Percentiles rank a stretch among this genome's conserved stretches.
phyloP scores from a whole-genome alignment of 2,797 vertebrate genomes.

The Enteromius trimaculatus region DNA sequence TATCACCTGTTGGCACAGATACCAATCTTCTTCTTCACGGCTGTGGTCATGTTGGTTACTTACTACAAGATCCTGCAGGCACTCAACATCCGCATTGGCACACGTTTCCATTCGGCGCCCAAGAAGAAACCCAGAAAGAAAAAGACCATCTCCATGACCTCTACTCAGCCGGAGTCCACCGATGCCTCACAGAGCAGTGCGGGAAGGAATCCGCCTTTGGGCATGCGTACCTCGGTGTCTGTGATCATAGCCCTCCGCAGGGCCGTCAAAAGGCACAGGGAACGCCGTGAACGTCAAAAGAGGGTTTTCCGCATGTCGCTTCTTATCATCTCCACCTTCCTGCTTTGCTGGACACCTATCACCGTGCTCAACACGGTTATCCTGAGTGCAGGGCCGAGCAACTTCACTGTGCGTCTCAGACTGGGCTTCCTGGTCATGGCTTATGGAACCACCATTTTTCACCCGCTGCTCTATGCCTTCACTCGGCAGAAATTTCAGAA shows the following conservation, averaged over 20 bases:
- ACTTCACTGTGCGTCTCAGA: slow-evolving; percentile 92
- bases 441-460: slow-evolving; percentile 97
- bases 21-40: slow-evolving; percentile 96
- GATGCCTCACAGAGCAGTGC: slow-evolving; percentile 87
- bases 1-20: slow-evolving; percentile 96
- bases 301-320: slow-evolving; percentile 97
- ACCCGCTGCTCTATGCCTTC: slow-evolving; percentile 97
- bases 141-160: slow-evolving; percentile 91
- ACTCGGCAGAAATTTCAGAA: slow-evolving; percentile 98
- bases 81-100: slow-evolving; percentile 95
- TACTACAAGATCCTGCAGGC: slow-evolving; percentile 98
- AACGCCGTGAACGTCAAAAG: slow-evolving; percentile 92
- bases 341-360: slow-evolving; percentile 98
- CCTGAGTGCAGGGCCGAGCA: slow-evolving; percentile 91
- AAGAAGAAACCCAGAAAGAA: slow-evolving; percentile 96
- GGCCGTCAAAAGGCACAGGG: slow-evolving; percentile 94
- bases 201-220: slow-evolving; percentile 87
- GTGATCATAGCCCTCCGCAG: slow-evolving; percentile 94
- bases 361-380: slow-evolving; percentile 94
- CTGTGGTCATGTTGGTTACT: slow-evolving; percentile 94
- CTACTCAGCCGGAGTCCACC: slow-evolving; percentile 79
- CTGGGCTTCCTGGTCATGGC: slow-evolving; percentile 98
- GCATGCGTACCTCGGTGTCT: slow-evolving; percentile 94
- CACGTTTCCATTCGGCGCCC: slow-evolving; percentile 91
- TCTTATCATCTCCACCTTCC: slow-evolving; percentile 95